These are phyloP conservation scores for Clarias laeviceps DNA, from an alignment of 2,797 vertebrate genomes.

Conservation along the genomic window DNA sequence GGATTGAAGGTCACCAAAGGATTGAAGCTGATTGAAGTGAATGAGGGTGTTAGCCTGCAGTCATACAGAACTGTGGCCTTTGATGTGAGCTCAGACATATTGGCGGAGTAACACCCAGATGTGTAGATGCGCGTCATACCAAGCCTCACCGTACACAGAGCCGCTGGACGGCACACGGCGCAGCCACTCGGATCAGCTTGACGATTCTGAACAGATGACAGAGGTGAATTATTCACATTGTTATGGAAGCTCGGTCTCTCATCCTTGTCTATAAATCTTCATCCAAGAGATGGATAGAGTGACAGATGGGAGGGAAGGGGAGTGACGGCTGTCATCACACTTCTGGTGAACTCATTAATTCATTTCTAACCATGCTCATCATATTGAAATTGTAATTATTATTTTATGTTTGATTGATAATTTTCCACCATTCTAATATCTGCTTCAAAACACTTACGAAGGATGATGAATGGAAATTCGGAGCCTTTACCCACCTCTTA, in stretches of 20 bases:
- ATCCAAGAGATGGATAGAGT: constrained; percentile 48
- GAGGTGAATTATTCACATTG: constrained; percentile 66
- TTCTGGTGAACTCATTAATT: constrained; percentile 30
- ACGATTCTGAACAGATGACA: constrained; percentile 58
- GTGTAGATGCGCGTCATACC: constrained; percentile 43
- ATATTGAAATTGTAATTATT: constrained; percentile 25
- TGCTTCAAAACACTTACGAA: neutral
- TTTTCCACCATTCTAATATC: neutral
- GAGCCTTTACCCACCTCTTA: neutral
- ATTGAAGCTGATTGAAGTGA: constrained; percentile 57
- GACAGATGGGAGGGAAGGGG: constrained; percentile 49
- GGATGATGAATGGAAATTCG: neutral
- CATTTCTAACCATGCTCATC: constrained; percentile 37
- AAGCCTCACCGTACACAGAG: constrained; percentile 33
- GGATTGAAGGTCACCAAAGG: constrained; percentile 52
- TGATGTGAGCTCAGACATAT: constrained; percentile 55
- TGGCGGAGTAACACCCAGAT: constrained; percentile 49
- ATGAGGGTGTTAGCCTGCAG: constrained; percentile 53
- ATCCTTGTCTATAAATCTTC: constrained; percentile 57
- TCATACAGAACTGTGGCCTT: constrained; percentile 49
- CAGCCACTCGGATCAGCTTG: constrained; percentile 29
- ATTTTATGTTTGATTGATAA: constrained; percentile 12
- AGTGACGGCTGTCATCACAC: constrained; percentile 50
- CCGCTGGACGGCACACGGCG: constrained; percentile 24
- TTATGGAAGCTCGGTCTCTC: constrained; percentile 60